Percentiles rank a stretch among this genome's conserved stretches.
Evolutionary conservation across 2,797 vertebrate species (phyloP).

Genomic region (Scomberomorus guttatus): DNA sequence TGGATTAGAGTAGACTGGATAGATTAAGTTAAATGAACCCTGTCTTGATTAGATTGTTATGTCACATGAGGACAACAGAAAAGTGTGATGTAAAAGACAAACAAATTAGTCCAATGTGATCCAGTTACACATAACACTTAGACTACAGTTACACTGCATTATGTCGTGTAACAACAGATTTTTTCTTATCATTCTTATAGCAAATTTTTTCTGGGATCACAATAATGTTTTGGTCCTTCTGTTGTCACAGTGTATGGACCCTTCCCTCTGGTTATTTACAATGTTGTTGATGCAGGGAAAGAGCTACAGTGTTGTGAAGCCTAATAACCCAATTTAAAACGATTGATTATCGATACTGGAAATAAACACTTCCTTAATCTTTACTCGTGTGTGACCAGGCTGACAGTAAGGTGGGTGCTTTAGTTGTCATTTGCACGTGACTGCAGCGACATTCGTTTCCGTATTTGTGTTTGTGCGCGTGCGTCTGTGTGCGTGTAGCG

Average conservation of each 20-base stretch:
- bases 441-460: not conserved
- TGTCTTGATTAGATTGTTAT: not conserved
- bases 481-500: not conserved
- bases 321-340: not conserved
- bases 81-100: not conserved
- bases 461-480: slow-evolving; percentile 8
- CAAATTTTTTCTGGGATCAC: not conserved
- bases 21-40: not conserved
- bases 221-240: not conserved
- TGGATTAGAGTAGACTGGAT: not conserved
- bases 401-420: slow-evolving; percentile 22
- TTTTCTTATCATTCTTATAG: not conserved
- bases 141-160: too few relatives aligned
- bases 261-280: not conserved
- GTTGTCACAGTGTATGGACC: not conserved
- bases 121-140: too few relatives aligned
- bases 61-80: not conserved
- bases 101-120: not conserved
- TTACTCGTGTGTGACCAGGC: not conserved
- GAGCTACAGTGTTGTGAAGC: not conserved
- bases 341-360: slow-evolving; percentile 14
- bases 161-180: not conserved
- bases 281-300: not conserved
- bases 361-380: slow-evolving; percentile 22
- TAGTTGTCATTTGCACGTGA: slow-evolving; percentile 4